Percentiles rank a stretch among this genome's conserved stretches.
These are phyloP conservation scores for Megaustenia siamemsis DNA, from an alignment of 2,888 invertebrate genomes.

Conservation along the genomic window DNA sequence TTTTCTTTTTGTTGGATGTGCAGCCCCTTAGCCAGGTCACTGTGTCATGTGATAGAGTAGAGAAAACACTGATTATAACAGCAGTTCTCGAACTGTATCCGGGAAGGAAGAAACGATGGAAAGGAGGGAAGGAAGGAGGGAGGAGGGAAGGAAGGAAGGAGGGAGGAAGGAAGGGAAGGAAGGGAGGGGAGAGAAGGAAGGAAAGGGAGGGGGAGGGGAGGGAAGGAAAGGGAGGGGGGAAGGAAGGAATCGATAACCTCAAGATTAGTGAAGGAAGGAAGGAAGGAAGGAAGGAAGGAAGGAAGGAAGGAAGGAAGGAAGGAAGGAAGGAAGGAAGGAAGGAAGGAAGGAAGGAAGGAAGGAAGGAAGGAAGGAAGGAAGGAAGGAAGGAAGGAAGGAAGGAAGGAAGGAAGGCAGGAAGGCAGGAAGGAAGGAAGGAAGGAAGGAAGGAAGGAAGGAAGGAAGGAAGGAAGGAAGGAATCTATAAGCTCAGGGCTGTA, in stretches of 20 bases:
- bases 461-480: not conserved
- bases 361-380: conserved; percentile 18
- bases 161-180: not conserved
- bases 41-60: conserved; percentile 5
- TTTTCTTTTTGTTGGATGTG: conserved; percentile 42
- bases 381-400: not conserved
- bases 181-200: not conserved
- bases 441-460: not conserved
- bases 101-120: too few species aligned
- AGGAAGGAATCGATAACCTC: not conserved
- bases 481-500: too few species aligned
- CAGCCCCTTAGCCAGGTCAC: conserved; percentile 43
- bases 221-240: not conserved
- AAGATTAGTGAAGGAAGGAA: not conserved
- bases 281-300: not conserved
- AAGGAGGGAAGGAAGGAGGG: too few species aligned
- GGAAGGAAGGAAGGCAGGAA: not conserved
- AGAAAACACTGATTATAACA: not conserved
- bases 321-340: not conserved
- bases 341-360: conserved; percentile 13
- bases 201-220: not conserved
- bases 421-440: not conserved
- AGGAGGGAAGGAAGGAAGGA: not conserved
- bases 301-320: not conserved
- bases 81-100: not conserved